Evolutionary conservation across 2,888 invertebrate genomes (phyloP).

Genomic region (Sphaeridia pumilis): DNA sequence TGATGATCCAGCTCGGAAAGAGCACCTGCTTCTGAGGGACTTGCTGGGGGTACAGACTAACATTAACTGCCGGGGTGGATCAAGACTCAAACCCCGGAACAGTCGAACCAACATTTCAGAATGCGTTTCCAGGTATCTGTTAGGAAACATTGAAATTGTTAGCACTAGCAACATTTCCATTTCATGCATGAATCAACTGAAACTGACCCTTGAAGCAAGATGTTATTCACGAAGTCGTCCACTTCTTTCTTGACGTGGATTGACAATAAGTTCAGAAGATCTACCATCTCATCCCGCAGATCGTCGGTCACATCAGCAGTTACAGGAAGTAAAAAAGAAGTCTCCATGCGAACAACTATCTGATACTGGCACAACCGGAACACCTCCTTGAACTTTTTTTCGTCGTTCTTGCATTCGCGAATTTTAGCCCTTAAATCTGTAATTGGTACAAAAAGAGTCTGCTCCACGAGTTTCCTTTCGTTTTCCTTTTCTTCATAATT

Average conservation of each 20-base stretch:
- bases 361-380: slow-evolving; percentile 12
- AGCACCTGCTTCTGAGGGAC: slow-evolving; percentile 5
- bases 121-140: slow-evolving; percentile 15
- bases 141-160: not conserved
- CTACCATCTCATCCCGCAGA: slow-evolving; percentile 7
- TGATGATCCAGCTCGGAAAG: slow-evolving; percentile 14
- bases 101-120: slow-evolving; percentile 11
- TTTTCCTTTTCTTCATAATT: not conserved
- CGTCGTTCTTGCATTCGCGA: slow-evolving; percentile 1
- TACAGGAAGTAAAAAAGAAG: not conserved
- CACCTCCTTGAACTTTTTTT: not conserved
- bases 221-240: slow-evolving; percentile 8
- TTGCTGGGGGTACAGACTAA: slow-evolving; percentile 9
- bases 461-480: not conserved
- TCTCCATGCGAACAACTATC: slow-evolving; percentile 11
- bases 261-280: slow-evolving; percentile 8
- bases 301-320: not conserved
- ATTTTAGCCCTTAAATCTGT: not conserved
- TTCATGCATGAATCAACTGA: not conserved
- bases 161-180: not conserved
- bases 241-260: slow-evolving; percentile 4
- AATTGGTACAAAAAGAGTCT: slow-evolving; percentile 5
- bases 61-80: slow-evolving; percentile 5
- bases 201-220: slow-evolving; percentile 9
- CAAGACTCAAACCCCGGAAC: slow-evolving; percentile 8